Base-by-base conservation (phyloP, 2,797 vertebrate genomes). In the Tachyglossus aculeatus region DNA sequence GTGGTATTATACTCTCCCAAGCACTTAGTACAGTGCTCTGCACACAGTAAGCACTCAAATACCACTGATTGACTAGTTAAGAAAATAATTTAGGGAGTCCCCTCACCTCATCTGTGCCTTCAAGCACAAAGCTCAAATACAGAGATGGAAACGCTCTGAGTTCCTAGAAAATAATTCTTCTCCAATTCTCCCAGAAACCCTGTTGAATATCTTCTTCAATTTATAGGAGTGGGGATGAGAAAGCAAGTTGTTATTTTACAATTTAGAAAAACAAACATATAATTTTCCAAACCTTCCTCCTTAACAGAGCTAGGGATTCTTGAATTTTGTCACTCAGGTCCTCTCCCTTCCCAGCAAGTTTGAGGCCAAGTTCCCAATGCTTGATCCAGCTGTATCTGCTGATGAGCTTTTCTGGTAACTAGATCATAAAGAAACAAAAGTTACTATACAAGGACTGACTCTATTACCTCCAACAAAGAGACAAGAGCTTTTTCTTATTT, bases 321-420 rank as follows among this genome's bases (percentile, higher is more conserved):
- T 92, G 94, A 2, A 99, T 88, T 93, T 88, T 83, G 77, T 86
- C 94, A 82, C 68, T 81, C 85, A 47, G 86, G 69, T 87, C 91
- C 90, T 90, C 88, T 76, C 32, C 83, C 83, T 67, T 90, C 55
- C 85, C 83, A 62, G 85, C 80, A 53, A 91, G 90, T 55, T 90
- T 91, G 58, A 90, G 88, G 56, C 96, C 96, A 73, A 97, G 95
- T 38, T 81, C 86, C 98, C 98, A 99, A 41, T 93, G 91, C 59
- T 92, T 93, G 69, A 98, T 93, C 92, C 96, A 94, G 45, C 88
- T 92, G n/a, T 96, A 93, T 67, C 80, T 91, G 44, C 83, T 88
- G 57, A 95, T 86, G 36, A 98, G 91, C 54, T 92, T 93, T 72
- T 95, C 91, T 22, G 94, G 94, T 78, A 96, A 90, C 96, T 98